Evolutionary conservation across 2,113 vertebrate species (phyloP).

Genomic region (Baryphthengus martii): DNA sequence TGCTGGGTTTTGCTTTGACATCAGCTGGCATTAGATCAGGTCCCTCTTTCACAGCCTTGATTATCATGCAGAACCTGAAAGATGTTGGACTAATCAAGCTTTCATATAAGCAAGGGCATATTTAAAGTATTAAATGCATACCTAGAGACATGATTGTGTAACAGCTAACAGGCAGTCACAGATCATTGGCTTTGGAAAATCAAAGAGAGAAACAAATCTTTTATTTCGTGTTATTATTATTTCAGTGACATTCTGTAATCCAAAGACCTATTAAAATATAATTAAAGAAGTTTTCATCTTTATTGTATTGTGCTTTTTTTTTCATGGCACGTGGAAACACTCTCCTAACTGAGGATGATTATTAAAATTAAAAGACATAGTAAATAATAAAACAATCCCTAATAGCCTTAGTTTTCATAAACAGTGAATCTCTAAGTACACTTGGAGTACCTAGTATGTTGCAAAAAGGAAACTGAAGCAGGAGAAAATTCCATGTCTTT

Average conservation of each 20-base stretch:
- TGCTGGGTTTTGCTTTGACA: neutral
- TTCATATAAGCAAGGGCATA: neutral
- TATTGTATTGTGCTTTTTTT: neutral
- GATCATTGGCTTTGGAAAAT: conserved; percentile 5
- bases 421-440: neutral
- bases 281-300: neutral
- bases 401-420: neutral
- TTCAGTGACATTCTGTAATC: conserved; percentile 3
- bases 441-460: neutral
- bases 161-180: neutral
- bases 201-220: neutral
- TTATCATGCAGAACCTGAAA: neutral
- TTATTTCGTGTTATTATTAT: conserved; percentile 18
- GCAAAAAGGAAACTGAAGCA: neutral
- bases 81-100: neutral
- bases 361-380: neutral
- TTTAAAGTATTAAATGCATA: conserved; percentile 22
- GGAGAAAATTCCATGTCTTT: neutral
- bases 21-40: neutral
- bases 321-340: neutral
- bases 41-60: neutral
- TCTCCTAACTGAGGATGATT: neutral
- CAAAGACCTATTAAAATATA: neutral
- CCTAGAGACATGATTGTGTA: neutral
- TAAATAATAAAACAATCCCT: neutral